Conservation (phyloP, 2,888 invertebrate genomes). For the Amaurobius ferox region DNA sequence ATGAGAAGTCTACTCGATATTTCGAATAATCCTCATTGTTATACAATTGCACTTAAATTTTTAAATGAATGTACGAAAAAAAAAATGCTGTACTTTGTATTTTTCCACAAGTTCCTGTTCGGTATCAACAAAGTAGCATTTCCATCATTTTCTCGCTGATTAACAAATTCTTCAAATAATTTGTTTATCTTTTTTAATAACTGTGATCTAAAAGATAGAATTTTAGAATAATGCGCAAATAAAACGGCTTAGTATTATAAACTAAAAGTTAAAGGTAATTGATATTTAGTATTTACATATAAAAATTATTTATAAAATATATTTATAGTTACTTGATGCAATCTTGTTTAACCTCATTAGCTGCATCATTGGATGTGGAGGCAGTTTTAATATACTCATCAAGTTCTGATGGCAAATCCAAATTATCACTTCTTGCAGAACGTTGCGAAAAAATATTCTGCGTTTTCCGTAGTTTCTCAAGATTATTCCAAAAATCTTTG, state of each 20-base stretch:
- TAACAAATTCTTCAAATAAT: constrained; percentile 29
- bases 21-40: no score
- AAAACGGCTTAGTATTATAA: neutral
- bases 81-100: constrained; percentile 30
- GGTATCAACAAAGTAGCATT: constrained; percentile 25
- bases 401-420: neutral
- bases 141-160: neutral
- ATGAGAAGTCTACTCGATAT: no score
- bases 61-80: neutral
- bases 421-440: neutral
- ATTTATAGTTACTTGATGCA: no score
- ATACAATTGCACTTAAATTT: no score
- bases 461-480: constrained; percentile 35
- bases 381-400: neutral
- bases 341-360: neutral
- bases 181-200: constrained; percentile 42
- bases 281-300: neutral
- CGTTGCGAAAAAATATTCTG: constrained; percentile 18
- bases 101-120: constrained; percentile 44
- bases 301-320: no score
- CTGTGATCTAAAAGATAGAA: neutral
- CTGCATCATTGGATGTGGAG: neutral
- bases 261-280: neutral
- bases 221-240: neutral
- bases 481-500: constrained; percentile 45